A percentile compares a stretch with the other conserved stretches of the same genome.
These are phyloP conservation scores for Toxotes lorentzi DNA, from an alignment of 2,797 vertebrate species.

Conservation along the genomic window DNA sequence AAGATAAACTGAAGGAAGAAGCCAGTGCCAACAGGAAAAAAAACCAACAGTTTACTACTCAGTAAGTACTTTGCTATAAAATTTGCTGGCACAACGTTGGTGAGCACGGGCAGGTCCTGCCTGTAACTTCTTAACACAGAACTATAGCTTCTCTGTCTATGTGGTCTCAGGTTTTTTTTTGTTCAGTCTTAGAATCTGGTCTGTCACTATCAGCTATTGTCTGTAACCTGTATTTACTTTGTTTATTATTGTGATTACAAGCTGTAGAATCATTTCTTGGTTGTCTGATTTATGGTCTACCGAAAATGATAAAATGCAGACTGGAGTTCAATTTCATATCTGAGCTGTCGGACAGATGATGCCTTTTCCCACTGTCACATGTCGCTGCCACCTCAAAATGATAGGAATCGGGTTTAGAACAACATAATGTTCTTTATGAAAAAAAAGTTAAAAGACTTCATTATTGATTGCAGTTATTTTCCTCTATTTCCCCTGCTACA, in stretches of 20 bases:
- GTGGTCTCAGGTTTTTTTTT: no score
- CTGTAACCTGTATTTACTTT: background rate
- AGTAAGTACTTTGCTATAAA: background rate
- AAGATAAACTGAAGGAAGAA: constrained; percentile 49
- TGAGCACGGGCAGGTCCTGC: background rate
- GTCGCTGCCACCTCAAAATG: background rate
- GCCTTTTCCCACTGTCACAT: background rate
- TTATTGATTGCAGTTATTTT: constrained; percentile 3
- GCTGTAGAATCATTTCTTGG: background rate
- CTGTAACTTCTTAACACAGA: background rate
- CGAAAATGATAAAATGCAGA: background rate
- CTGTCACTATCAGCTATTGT: background rate
- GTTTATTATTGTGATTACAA: background rate
- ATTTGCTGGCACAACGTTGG: background rate
- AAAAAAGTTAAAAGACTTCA: background rate
- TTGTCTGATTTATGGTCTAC: background rate
- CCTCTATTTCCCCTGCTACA: constrained; percentile 14
- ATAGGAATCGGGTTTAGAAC: constrained; percentile 2
- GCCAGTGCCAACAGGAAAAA: constrained; percentile 38
- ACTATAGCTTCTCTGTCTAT: background rate
- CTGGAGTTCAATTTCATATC: background rate
- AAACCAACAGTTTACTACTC: constrained; percentile 17
- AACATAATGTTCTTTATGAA: background rate
- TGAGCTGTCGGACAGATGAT: background rate
- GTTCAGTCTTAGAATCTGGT: background rate